A percentile compares a stretch with the other conserved stretches of the same genome.
These are phyloP conservation scores for Miichthys miiuy DNA, from an alignment of 2,797 vertebrate genomes.

Conservation along the genomic window DNA sequence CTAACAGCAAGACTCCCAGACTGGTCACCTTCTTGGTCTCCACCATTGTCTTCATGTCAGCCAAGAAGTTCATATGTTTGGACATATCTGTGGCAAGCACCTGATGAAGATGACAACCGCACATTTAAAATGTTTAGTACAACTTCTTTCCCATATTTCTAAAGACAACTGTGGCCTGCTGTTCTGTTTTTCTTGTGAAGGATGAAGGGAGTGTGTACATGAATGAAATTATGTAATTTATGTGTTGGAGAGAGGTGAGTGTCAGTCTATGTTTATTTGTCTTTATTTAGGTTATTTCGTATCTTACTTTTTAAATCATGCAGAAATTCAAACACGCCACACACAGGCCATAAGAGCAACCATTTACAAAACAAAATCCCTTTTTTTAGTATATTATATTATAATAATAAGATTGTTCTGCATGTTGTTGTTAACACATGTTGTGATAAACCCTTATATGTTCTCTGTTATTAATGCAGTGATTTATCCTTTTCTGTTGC, in stretches of 20 bases:
- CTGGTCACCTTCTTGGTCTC: constrained; percentile 98
- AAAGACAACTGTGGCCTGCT: background rate
- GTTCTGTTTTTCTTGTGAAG: background rate
- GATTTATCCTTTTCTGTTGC: background rate
- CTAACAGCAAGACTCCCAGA: constrained; percentile 92
- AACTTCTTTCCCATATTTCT: background rate
- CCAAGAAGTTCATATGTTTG: constrained; percentile 96
- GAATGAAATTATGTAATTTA: background rate
- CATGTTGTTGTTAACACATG: too few species aligned
- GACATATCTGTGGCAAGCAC: constrained; percentile 97
- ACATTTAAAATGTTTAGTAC: background rate
- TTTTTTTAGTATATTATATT: too few species aligned
- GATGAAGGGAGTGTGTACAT: background rate
- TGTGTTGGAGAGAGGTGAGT: background rate
- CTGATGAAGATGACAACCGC: constrained; percentile 69
- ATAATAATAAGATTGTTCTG: too few species aligned
- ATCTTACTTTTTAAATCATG: background rate
- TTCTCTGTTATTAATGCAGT: too few species aligned
- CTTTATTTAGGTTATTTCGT: background rate
- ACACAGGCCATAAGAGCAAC: background rate
- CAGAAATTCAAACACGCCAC: background rate
- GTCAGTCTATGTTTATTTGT: background rate
- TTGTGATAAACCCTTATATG: too few species aligned
- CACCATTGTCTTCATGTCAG: constrained; percentile 97
- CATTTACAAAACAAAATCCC: too few species aligned